Evolutionary conservation across 2,797 vertebrate species (phyloP).

Genomic region (Syngnathus acus): DNA sequence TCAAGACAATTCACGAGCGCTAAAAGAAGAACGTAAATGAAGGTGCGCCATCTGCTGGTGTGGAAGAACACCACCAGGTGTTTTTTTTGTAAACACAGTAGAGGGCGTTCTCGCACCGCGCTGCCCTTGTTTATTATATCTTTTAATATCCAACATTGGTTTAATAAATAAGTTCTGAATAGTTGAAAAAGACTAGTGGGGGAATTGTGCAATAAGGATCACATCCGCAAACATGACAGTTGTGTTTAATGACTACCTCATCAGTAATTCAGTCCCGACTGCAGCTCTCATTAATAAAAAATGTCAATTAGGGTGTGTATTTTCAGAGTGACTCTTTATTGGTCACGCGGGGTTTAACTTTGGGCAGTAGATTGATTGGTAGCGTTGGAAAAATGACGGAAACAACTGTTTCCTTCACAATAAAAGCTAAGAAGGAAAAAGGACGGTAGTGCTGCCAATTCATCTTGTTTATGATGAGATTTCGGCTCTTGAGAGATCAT

Average conservation of each 20-base stretch:
- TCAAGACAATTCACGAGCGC: background rate
- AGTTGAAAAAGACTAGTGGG: background rate
- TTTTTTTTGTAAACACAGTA: too few relatives aligned
- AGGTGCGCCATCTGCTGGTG: conserved; percentile 22
- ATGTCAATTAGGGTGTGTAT: conserved; percentile 23
- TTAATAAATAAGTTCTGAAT: background rate
- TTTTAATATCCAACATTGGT: too few relatives aligned
- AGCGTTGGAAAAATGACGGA: conserved; percentile 5
- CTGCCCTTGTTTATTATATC: too few relatives aligned
- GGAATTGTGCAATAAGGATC: background rate
- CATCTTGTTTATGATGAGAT: background rate
- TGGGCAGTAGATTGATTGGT: background rate
- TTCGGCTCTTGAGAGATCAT: background rate
- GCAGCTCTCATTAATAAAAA: conserved; percentile 58
- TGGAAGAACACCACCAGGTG: conserved; percentile 16
- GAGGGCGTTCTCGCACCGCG: too few relatives aligned
- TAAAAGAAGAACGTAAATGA: background rate
- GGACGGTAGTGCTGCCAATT: background rate
- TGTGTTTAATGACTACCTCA: conserved; percentile 44
- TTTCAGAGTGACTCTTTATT: conserved; percentile 26
- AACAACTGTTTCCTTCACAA: conserved; percentile 10
- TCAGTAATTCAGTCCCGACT: conserved; percentile 64
- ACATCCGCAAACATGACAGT: background rate
- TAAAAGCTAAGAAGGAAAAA: conserved; percentile 8
- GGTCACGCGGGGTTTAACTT: background rate